A percentile compares a stretch with the other conserved stretches of the same genome.
phyloP scores from a whole-genome alignment of 2,113 vertebrate species.

The Proteles cristata region DNA sequence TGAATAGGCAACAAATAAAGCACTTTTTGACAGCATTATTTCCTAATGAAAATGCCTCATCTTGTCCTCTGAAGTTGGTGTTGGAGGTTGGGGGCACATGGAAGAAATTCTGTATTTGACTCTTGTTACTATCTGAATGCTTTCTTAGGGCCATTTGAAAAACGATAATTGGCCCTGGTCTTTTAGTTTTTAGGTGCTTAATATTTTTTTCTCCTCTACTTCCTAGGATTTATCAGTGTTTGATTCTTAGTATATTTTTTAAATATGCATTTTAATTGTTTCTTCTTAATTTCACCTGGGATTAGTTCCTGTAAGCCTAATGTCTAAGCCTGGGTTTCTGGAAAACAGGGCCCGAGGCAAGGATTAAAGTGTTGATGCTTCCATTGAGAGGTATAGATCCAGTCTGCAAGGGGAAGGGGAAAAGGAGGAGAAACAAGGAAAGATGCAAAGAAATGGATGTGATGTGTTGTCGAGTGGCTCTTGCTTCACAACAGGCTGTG shows the following conservation, averaged over 20 bases:
- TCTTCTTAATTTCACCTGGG: slow-evolving; percentile 31
- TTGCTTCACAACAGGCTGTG: background rate
- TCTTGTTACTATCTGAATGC: background rate
- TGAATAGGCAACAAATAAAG: background rate
- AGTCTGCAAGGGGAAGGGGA: background rate
- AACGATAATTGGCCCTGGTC: background rate
- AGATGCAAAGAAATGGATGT: background rate
- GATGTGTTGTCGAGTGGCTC: background rate
- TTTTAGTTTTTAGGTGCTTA: slow-evolving; percentile 35
- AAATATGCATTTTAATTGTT: slow-evolving; percentile 36
- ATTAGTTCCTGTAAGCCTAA: background rate
- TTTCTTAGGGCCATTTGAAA: slow-evolving; percentile 9
- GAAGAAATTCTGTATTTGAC: background rate
- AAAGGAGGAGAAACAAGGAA: background rate
- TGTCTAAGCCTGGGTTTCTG: background rate
- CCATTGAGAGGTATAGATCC: background rate
- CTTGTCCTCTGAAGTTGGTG: background rate
- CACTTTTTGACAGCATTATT: background rate
- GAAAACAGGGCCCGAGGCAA: slow-evolving; percentile 15
- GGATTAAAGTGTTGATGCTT: slow-evolving; percentile 13
- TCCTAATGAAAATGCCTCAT: background rate
- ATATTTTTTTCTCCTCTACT: background rate
- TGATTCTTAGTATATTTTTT: background rate
- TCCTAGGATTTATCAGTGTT: slow-evolving; percentile 8
- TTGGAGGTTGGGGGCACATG: background rate